Evolutionary conservation across 2,888 invertebrate genomes (phyloP), one percentile per base, ranked within the genome.

Genomic region (Pandemis cinnamomeana): DNA sequence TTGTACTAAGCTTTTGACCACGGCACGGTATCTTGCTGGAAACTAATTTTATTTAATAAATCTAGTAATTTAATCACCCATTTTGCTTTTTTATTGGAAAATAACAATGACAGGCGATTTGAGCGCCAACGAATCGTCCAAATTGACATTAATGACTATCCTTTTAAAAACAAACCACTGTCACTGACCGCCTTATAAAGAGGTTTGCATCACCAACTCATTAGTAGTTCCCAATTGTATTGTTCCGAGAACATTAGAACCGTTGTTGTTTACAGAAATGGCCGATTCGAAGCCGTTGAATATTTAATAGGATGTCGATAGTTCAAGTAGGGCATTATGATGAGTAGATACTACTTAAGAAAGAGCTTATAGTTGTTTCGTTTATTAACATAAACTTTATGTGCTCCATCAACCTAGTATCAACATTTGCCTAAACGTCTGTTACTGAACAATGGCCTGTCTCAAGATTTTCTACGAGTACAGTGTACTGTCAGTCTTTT

Each of bases 211-310:
- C 86, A 87, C 83, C 84, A 83, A 87, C 86, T 91, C 90, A 91
- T 92, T 92, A 89, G 87, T 85, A 89, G 87, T 89, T 86, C 86
- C 87, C 89, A 89, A 91, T 90, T 90, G 89, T 89, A 92, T 91
- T 91, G 91, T 92, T 92, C 91, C 88, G 79, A 79, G 87, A 91
- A 91, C 87, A 90, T 88, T 84, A 88, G 81, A 78, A 82, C 87
- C 84, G 87, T 87, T 88, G 86, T 87, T 86, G 86, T 87, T 86
- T 85, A 86, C 84, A 85, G 86, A 82, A 86, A 83, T 81, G 82
- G 84, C 80, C 86, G 85, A 87, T 89, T 87, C 83, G 83, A 83
- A 83, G 82, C 80, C 82, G 82, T 82, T 81, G 86, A 87, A 91
- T 90, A 89, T 90, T 90, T 90, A 91, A 90, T 89, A 89, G 85